Base-by-base conservation (phyloP, 2,797 vertebrate species). In the Silurus lanzhouensis region DNA sequence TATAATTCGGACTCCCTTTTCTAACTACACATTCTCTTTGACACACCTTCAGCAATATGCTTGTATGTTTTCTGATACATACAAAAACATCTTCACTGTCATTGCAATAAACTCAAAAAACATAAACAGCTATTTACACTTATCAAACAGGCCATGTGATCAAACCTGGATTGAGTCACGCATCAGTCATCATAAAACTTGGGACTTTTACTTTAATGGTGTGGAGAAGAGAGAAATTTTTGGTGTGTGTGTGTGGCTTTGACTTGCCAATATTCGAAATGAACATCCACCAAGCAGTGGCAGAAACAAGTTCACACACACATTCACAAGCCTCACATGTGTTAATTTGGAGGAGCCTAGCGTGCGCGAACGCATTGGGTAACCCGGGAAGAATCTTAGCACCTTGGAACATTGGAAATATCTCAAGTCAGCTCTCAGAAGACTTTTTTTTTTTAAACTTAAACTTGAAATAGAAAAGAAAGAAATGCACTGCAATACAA, bases 301-400 rank as follows among this genome's bases (percentile, higher is more conserved):
- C 27, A 81, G 48, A 64, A 81, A 87, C 76, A 82, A 55, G 74
- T 64, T 68, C 80, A 77, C 64, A 87, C 79, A 85, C 84, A 60
- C 25, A 81, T 31, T 76, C 52, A 76, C 61, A 82, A 25, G 44
- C 68, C 27, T 74, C 48, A 48, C 79, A 85, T 80, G 87, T 85
- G 87, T 83, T 85, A 85, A 88, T 85, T 80, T 83, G 52, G 68
- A 68, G 55, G 72, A 83, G 80, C 74, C 64, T 25, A 52, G 72
- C 52, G 38, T 82, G 61, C 31, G 60, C 74, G 19, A 55, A 38
- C 10, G 19, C 60, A 31, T 38, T 48, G 72, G 80, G 17, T 82
- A 80, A 81, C 27, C 61, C 78, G 2, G 13, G 27, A 77, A 82
- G 61, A 78, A 79, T 71, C 75, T 75, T 68, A 85, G 58, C 75